phyloP scores from a whole-genome alignment of 2,113 vertebrate genomes.

The Hydrochoerus hydrochaeris region DNA sequence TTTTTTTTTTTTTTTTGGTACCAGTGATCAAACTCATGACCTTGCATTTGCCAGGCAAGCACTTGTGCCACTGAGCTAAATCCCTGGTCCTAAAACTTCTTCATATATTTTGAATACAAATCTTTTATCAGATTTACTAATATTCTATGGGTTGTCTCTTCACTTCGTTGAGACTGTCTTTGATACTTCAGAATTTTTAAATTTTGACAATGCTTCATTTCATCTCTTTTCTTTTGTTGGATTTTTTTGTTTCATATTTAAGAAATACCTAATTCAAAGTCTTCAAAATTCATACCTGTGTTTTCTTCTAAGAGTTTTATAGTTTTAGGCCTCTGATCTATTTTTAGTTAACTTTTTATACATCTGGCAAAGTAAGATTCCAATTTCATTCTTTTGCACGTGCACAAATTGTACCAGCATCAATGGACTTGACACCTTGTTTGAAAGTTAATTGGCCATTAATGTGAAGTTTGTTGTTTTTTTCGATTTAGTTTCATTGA shows the following conservation, averaged over 20 bases:
- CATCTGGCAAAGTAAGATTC: not conserved
- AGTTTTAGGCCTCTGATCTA: not conserved
- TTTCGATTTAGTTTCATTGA: conserved; percentile 14
- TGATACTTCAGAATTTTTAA: conserved; percentile 6
- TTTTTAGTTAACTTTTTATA: conserved; percentile 16
- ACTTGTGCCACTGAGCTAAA: too few species aligned
- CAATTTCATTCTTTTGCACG: not conserved
- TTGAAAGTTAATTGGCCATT: conserved; percentile 46
- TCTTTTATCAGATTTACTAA: not conserved
- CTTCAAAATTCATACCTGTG: not conserved
- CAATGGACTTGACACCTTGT: not conserved
- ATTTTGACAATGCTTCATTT: not conserved
- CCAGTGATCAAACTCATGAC: too few species aligned
- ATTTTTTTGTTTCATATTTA: not conserved
- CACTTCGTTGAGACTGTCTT: not conserved
- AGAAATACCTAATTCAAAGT: conserved; percentile 20
- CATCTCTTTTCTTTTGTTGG: not conserved
- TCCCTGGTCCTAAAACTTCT: conserved; percentile 1
- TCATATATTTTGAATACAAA: not conserved
- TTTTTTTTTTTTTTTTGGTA: too few species aligned
- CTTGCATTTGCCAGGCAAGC: too few species aligned
- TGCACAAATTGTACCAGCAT: not conserved
- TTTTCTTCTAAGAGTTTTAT: conserved; percentile 32
- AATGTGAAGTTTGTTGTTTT: conserved; percentile 37
- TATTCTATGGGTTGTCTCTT: not conserved